Percentiles rank a stretch among this genome's conserved stretches.
These are phyloP conservation scores for Aromia moschata DNA, from an alignment of 2,888 invertebrate species.

Conservation along the genomic window DNA sequence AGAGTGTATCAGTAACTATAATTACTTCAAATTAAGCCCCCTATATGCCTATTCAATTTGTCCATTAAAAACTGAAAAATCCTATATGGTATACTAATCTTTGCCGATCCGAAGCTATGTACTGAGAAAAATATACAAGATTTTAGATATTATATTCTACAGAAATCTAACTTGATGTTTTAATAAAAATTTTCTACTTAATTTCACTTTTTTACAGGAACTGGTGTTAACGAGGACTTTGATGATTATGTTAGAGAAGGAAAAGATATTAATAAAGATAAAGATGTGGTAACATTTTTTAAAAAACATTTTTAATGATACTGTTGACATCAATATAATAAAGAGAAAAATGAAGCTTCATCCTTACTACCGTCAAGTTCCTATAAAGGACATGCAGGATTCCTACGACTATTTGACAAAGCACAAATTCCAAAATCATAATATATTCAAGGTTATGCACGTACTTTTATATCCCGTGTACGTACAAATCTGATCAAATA, in stretches of 20 bases:
- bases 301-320: constrained; percentile 58
- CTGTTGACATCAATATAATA: constrained; percentile 51
- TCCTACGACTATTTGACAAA: constrained; percentile 68
- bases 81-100: too few species aligned
- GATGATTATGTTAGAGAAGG: constrained; percentile 65
- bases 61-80: too few species aligned
- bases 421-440: constrained; percentile 64
- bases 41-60: too few species aligned
- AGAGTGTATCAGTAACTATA: too few species aligned
- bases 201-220: constrained; percentile 36
- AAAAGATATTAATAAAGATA: constrained; percentile 65
- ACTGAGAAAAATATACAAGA: too few species aligned
- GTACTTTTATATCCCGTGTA: constrained; percentile 77
- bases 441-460: constrained; percentile 70
- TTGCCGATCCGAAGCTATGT: too few species aligned
- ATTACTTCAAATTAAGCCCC: too few species aligned
- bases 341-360: constrained; percentile 66
- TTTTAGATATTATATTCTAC: too few species aligned
- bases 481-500: not conserved
- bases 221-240: constrained; percentile 46
- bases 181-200: too few species aligned
- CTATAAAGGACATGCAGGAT: constrained; percentile 68
- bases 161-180: too few species aligned
- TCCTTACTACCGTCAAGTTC: constrained; percentile 72
- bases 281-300: constrained; percentile 63